Base-by-base conservation (phyloP, 2,888 invertebrate genomes). In the Agrypnus murinus region DNA sequence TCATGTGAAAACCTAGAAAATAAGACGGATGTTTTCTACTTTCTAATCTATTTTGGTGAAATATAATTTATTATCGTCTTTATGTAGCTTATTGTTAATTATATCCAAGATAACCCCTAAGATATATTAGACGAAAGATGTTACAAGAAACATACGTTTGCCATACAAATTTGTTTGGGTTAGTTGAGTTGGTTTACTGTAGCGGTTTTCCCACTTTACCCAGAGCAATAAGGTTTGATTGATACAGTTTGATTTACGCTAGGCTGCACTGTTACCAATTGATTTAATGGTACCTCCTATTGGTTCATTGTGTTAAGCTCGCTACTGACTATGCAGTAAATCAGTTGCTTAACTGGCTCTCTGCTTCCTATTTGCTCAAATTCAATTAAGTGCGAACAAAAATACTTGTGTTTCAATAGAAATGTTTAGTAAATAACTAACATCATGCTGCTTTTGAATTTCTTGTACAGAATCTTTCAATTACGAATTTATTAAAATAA, bases 181-280 rank as follows among this genome's bases (percentile, higher is more conserved):
- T 45, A 40, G 53, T 55, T 17, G 36, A 17, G 43, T 32, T 64
- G 46, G 64, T 64, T 69, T 59, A 69, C 64, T 69, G 34, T 58
- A 34, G 64, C 34, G 63, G 58, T 45, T 69, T 58, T 69, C 59
- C 64, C 38, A 40, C 38, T 55, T 48, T 58, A 32, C 7, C 50
- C 48, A 48, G 58, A 45, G 59, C 59, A 69, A 69, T 69, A 69
- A 69, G 40, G 64, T 50, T 65, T 65, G 65, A 65, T 65, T 48
- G 69, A 46, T 62, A 63, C 68, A 63, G 68, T 63, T 63, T 69
- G 68, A 69, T 69, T 69, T 69, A 69, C 63, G 46, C 68, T 46
- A 45, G 38, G 38, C 63, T 55, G 57, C 62, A 62, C 63, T 36
- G 57, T 69, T 69, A 69, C 36, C 68, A 69, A 69, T 69, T 69